A percentile compares a stretch with the other conserved stretches of the same genome.
These are phyloP conservation scores for Troilus luridus DNA, from an alignment of 2,888 invertebrate genomes.

Conservation along the genomic window DNA sequence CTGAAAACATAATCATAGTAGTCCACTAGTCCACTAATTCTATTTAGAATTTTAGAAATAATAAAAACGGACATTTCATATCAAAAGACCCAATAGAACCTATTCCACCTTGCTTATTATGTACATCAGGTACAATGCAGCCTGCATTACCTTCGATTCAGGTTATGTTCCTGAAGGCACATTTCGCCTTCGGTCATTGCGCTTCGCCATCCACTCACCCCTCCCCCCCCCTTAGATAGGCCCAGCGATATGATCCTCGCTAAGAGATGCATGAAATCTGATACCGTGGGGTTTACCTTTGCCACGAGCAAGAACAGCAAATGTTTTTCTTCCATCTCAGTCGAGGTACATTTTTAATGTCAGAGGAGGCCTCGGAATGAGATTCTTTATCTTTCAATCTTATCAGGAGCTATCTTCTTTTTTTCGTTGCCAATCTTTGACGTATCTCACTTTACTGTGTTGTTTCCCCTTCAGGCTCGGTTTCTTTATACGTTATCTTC, in stretches of 20 bases:
- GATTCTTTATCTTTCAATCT: slow-evolving; percentile 23
- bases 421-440: slow-evolving; percentile 2
- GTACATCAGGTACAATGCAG: not conserved
- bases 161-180: not conserved
- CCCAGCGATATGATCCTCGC: not conserved
- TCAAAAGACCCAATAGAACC: no score
- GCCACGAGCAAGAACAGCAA: not conserved
- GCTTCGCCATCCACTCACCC: not conserved
- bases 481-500: not conserved
- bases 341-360: slow-evolving; percentile 16
- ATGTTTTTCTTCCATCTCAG: not conserved
- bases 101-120: no score
- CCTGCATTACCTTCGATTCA: not conserved
- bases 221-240: not conserved
- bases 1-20: no score
- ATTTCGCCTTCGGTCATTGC: not conserved
- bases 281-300: not conserved
- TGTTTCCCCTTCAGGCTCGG: not conserved
- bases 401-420: not conserved
- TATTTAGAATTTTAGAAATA: no score
- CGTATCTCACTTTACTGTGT: not conserved
- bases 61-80: no score
- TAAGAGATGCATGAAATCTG: slow-evolving; percentile 34
- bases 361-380: not conserved
- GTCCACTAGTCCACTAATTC: no score